Percentiles rank a stretch among this genome's conserved stretches.
These are phyloP conservation scores for Heliconius hortense DNA, from an alignment of 2,888 invertebrate species.

Conservation along the genomic window DNA sequence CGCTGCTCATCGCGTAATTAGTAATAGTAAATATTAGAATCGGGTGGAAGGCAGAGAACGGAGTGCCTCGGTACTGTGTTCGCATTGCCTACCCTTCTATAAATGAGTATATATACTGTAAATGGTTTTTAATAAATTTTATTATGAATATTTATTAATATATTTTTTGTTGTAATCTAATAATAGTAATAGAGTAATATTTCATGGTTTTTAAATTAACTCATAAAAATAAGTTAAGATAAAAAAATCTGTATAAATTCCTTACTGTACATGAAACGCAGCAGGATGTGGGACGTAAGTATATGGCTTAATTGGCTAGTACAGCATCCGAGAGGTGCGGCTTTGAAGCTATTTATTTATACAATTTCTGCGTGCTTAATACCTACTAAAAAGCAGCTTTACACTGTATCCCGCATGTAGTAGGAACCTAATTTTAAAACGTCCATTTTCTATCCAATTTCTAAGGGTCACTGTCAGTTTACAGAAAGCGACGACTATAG, in stretches of 20 bases:
- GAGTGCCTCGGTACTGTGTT: background rate
- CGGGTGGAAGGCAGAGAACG: background rate
- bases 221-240: background rate
- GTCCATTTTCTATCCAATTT: too few species aligned
- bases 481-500: too few species aligned
- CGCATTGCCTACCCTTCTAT: background rate
- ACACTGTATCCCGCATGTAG: background rate
- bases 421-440: background rate
- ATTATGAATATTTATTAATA: too few species aligned
- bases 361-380: background rate
- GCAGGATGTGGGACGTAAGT: constrained; percentile 14
- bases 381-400: background rate
- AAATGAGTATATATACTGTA: too few species aligned
- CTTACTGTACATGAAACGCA: background rate
- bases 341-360: constrained; percentile 2
- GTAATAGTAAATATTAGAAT: background rate
- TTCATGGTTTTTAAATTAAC: background rate
- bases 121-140: too few species aligned
- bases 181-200: background rate
- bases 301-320: constrained; percentile 2
- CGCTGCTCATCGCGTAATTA: background rate
- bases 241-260: background rate
- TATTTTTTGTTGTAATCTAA: background rate
- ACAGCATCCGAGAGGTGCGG: constrained; percentile 1
- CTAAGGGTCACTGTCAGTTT: too few species aligned